Evolutionary conservation across 2,797 vertebrate genomes (phyloP).

Genomic region (Bradypodion pumilum): DNA sequence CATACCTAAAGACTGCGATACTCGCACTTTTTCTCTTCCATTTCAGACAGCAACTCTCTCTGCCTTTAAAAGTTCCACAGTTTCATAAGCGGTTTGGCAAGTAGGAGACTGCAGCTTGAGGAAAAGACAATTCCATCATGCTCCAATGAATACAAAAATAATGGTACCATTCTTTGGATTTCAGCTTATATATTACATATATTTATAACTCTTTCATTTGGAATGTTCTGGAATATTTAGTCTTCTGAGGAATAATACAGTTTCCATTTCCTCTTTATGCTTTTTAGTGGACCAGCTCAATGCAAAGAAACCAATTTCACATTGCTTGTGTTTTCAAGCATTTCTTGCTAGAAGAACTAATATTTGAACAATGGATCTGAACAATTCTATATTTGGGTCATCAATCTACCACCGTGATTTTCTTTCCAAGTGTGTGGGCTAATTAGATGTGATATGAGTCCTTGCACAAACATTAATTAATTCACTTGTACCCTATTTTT

Average conservation of each 20-base stretch:
- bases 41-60: not conserved
- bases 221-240: constrained; percentile 2
- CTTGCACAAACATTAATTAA: constrained; percentile 70
- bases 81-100: not conserved
- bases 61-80: not conserved
- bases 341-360: constrained; percentile 24
- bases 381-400: constrained; percentile 36
- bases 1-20: not conserved
- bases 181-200: not conserved
- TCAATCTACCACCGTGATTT: constrained; percentile 41
- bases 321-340: constrained; percentile 18
- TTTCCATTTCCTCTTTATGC: not conserved
- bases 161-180: not conserved
- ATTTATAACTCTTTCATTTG: too few species aligned
- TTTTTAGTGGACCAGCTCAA: constrained; percentile 37
- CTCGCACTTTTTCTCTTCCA: not conserved
- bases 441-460: constrained; percentile 68
- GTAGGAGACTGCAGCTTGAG: not conserved
- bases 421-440: constrained; percentile 49
- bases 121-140: not conserved
- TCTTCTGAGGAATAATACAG: constrained; percentile 10
- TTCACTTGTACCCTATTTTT: constrained; percentile 70
- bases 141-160: not conserved
- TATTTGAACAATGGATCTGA: constrained; percentile 42
- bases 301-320: constrained; percentile 51